Evolutionary conservation across 2,113 vertebrate genomes (phyloP).

Genomic region (Trichechus manatus): DNA sequence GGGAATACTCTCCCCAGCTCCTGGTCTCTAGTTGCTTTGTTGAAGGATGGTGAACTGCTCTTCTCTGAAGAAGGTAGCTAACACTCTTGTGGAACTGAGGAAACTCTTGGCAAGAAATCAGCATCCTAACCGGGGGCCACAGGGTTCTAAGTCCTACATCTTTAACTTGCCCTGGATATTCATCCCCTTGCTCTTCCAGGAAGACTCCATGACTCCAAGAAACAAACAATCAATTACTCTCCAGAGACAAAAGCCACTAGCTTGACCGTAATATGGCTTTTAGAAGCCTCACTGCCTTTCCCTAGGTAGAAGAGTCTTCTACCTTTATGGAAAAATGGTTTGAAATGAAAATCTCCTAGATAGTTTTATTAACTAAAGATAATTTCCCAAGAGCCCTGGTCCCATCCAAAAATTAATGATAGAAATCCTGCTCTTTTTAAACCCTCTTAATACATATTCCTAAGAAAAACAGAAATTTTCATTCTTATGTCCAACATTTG

Average conservation of each 20-base stretch:
- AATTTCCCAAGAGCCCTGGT: slow-evolving; percentile 5
- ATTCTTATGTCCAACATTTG: slow-evolving; percentile 29
- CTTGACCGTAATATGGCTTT: neutral
- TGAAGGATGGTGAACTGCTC: neutral
- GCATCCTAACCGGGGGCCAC: neutral
- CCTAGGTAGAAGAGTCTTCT: slow-evolving; percentile 3
- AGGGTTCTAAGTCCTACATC: neutral
- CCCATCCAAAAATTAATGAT: slow-evolving; percentile 54
- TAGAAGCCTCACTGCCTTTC: slow-evolving; percentile 35
- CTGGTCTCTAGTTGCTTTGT: neutral
- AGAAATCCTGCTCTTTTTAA: slow-evolving; percentile 55
- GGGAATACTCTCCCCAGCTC: neutral
- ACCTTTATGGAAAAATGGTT: slow-evolving; percentile 1
- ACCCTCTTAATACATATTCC: neutral
- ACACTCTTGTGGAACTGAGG: neutral
- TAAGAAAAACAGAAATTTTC: slow-evolving; percentile 55
- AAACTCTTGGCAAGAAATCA: slow-evolving; percentile 20
- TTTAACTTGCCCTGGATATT: slow-evolving; percentile 39
- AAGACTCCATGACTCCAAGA: neutral
- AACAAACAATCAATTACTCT: slow-evolving; percentile 54
- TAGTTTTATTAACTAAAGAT: slow-evolving; percentile 57
- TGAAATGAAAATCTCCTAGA: slow-evolving; percentile 51
- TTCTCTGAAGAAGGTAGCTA: neutral
- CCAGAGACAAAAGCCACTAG: slow-evolving; percentile 3
- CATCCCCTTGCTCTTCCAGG: neutral